phyloP scores from a whole-genome alignment of 2,113 vertebrate genomes.

The Todiramphus saurophagus region DNA sequence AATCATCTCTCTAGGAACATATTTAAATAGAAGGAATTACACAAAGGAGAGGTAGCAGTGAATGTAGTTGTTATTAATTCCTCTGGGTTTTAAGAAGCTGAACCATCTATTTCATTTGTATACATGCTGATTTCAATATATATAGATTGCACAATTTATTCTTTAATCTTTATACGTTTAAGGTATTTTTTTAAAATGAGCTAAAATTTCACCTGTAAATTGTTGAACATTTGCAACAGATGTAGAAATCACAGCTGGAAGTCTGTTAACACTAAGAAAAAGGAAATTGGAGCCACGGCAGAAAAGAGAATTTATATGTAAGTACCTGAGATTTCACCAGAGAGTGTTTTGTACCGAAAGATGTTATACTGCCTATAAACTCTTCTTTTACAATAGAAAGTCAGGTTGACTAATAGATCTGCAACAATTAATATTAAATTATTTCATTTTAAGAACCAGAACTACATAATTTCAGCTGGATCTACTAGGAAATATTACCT shows the following conservation, averaged over 20 bases:
- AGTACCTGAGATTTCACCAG: slow-evolving; percentile 22
- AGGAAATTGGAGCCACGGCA: slow-evolving; percentile 35
- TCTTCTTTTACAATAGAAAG: slow-evolving; percentile 33
- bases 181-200: slow-evolving; percentile 3
- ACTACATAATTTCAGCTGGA: neutral
- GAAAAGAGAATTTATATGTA: slow-evolving; percentile 48
- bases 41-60: slow-evolving; percentile 41
- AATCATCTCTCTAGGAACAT: slow-evolving; percentile 49
- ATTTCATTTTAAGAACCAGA: slow-evolving; percentile 22
- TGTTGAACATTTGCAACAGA: slow-evolving; percentile 67
- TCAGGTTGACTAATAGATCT: slow-evolving; percentile 26
- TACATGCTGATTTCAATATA: slow-evolving; percentile 50
- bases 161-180: slow-evolving; percentile 64
- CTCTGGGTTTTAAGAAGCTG: slow-evolving; percentile 40
- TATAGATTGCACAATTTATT: slow-evolving; percentile 61
- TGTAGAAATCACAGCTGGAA: slow-evolving; percentile 65
- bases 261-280: slow-evolving; percentile 55
- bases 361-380: slow-evolving; percentile 13
- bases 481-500: neutral
- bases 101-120: slow-evolving; percentile 53
- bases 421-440: slow-evolving; percentile 53
- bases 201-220: slow-evolving; percentile 53
- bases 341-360: slow-evolving; percentile 48
- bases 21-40: slow-evolving; percentile 37
- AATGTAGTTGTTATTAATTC: slow-evolving; percentile 58